Evolutionary conservation across 2,113 vertebrate species (phyloP), one percentile per base, ranked within the genome.

Genomic region (Cinclus cinclus): DNA sequence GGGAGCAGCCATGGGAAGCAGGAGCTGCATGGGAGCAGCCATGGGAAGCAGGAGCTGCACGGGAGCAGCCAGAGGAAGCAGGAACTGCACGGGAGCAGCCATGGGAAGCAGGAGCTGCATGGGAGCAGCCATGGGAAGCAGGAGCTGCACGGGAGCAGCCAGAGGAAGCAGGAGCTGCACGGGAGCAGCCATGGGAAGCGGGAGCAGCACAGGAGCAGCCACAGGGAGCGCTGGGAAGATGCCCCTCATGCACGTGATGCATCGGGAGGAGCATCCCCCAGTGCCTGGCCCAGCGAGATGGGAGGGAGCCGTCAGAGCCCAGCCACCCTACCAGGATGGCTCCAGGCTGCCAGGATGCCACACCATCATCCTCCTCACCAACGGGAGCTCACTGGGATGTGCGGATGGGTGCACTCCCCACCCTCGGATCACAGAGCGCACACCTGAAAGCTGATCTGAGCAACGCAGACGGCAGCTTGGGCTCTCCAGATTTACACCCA

Each of bases 331-430:
- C 3, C 3, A 81, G 71, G 41, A 70, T 2, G 9, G 73, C 42
- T 47, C 1, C 8, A 42, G 69, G 50, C 79, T 80, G 75, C 46
- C 50, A 76, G 82, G 65, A 73, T 6, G 6, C 52, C 58, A 75
- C 8, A 0, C 24, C 1, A 37, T 8, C 52, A 2, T 44, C 63
- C 17, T 93, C 69, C 58, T 80, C 2, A 0, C 6, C 59, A 53
- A 42, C 1, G 4, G 64, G 56, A 82, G 49, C 69, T 42, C 2
- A 0, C 1, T 4, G 46, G 70, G 42, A 23, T 4, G 1, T 2
- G n/a, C 18, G 8, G 55, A 58, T 7, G 18, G 50, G 44, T 0
- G 0, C 1, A 0, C 30, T 59, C 63, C 82, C 53, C 65, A 7
- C 56, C 73, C 67, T 33, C 21, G 33, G 27, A 39, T 47, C 30